Conservation (phyloP, 2,888 invertebrate species). For the Tetragonula carbonaria region DNA sequence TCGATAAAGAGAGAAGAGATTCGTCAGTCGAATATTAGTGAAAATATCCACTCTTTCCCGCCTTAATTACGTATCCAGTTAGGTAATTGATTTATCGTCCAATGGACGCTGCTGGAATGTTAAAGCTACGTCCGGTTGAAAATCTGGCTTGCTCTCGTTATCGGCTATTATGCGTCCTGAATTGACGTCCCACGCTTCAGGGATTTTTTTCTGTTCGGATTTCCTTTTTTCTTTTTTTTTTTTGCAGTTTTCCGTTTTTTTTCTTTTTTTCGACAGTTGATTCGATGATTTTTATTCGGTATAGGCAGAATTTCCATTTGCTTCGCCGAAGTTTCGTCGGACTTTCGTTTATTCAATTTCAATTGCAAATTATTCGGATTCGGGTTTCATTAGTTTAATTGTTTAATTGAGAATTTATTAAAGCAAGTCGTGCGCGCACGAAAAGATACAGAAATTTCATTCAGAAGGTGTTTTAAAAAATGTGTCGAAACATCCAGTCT, state of each 20-base stretch:
- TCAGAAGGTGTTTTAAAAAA: too few relatives aligned
- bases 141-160: constrained; percentile 10
- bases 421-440: too few relatives aligned
- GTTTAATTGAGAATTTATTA: too few relatives aligned
- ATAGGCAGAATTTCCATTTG: background rate
- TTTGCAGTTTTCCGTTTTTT: rapidly evolving
- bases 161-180: background rate
- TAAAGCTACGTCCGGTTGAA: background rate
- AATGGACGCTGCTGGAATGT: background rate
- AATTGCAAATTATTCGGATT: too few relatives aligned
- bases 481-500: too few relatives aligned
- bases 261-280: background rate
- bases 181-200: background rate
- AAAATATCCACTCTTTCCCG: background rate
- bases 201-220: background rate
- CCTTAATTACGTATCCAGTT: constrained; percentile 22
- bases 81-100: constrained; percentile 40
- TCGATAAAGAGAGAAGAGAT: too few relatives aligned
- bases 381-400: too few relatives aligned
- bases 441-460: too few relatives aligned
- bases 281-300: background rate
- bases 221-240: background rate
- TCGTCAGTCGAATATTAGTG: background rate
- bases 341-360: too few relatives aligned
- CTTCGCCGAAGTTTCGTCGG: too few relatives aligned